Evolutionary conservation across 2,113 vertebrate species (phyloP).

Genomic region (Psephotus haematonotus): DNA sequence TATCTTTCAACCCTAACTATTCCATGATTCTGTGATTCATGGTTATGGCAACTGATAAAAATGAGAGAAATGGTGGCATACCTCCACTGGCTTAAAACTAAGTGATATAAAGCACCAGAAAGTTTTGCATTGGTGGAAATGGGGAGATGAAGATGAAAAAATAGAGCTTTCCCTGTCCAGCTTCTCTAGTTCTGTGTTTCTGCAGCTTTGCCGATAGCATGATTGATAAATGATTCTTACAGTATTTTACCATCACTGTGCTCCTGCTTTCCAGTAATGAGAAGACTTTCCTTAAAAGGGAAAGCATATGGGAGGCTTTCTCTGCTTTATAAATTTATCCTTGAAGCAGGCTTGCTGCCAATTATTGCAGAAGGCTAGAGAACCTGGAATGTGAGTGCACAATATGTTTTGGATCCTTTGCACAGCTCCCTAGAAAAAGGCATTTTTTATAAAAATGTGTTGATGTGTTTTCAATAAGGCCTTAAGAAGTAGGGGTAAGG

Average conservation of each 20-base stretch:
- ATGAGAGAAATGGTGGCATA: not conserved
- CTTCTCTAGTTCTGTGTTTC: not conserved
- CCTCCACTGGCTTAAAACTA: not conserved
- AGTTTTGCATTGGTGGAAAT: not conserved
- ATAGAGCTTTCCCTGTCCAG: not conserved
- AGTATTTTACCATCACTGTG: not conserved
- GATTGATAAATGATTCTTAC: slow-evolving; percentile 43
- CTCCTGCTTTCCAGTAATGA: slow-evolving; percentile 58
- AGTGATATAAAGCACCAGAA: not conserved
- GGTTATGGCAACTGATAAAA: not conserved
- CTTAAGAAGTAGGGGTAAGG: not conserved
- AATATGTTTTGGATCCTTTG: slow-evolving; percentile 5
- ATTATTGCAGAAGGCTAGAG: slow-evolving; percentile 43
- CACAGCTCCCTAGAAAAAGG: slow-evolving; percentile 22
- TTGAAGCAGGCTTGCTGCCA: slow-evolving; percentile 36
- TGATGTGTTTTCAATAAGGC: slow-evolving; percentile 30
- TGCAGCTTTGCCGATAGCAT: not conserved
- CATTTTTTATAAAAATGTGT: not conserved
- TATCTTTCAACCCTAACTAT: not conserved
- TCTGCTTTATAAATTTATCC: slow-evolving; percentile 60
- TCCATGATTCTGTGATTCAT: not conserved
- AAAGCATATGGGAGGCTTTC: slow-evolving; percentile 49
- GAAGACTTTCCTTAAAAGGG: slow-evolving; percentile 59
- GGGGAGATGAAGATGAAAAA: not conserved
- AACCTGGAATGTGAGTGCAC: slow-evolving; percentile 25